phyloP scores from a whole-genome alignment of 35 echinoderm and acorn worm species.

The Holothuria glaberrima region DNA sequence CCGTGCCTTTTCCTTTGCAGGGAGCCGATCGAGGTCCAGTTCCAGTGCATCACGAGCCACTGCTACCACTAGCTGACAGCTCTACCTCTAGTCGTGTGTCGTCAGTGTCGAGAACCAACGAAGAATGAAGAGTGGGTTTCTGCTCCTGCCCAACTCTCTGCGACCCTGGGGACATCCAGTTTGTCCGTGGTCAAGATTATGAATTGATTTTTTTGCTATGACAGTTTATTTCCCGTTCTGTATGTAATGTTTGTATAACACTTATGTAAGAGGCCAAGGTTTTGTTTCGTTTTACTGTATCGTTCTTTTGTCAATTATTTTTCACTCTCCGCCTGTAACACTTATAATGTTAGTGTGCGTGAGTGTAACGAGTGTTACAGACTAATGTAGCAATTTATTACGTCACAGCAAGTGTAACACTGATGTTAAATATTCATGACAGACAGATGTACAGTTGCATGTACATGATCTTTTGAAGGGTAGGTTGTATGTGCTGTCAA shows the following conservation, averaged over 20 bases:
- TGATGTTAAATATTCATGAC: conserved; percentile 45
- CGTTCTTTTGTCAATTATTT: neutral
- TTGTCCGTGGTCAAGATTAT: too few species aligned
- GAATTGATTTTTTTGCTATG: neutral
- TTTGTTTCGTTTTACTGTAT: conserved; percentile 16
- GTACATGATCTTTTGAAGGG: conserved; percentile 33
- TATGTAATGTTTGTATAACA: neutral
- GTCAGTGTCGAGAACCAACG: neutral
- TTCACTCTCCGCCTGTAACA: too few species aligned
- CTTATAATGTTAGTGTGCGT: too few species aligned
- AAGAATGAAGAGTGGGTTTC: conserved; percentile 24
- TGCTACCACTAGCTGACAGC: neutral
- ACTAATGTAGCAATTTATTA: too few species aligned
- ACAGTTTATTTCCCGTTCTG: neutral
- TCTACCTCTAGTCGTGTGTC: conserved; percentile 26
- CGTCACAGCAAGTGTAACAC: too few species aligned
- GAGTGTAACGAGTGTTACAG: too few species aligned
- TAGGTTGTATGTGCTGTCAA: conserved; percentile 43
- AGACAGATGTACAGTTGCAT: too few species aligned
- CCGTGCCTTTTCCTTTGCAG: conserved; percentile 39
- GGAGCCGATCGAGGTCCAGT: conserved; percentile 1
- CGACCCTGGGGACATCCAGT: neutral
- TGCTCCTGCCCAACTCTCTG: neutral
- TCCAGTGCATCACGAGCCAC: too few species aligned
- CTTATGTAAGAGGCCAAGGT: conserved; percentile 6